These are phyloP conservation scores for Oncopodura yosiiana DNA, from an alignment of 1,140 invertebrate genomes.

Conservation along the genomic window DNA sequence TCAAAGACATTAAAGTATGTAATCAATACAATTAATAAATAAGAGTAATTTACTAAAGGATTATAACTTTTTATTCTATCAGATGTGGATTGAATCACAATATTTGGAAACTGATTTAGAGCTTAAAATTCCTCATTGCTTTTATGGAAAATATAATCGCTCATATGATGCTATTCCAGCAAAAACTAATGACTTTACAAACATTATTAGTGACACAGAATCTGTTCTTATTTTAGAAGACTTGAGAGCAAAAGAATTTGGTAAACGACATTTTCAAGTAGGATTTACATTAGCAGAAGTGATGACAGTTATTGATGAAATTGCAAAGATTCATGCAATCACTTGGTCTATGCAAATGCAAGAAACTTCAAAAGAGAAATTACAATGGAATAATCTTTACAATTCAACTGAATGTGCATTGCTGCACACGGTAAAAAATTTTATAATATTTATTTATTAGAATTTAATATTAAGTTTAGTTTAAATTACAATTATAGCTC, in stretches of 20 bases:
- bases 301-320: slow-evolving; percentile 53
- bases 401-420: background rate
- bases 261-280: slow-evolving; percentile 52
- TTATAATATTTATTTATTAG: background rate
- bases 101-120: background rate
- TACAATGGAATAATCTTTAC: background rate
- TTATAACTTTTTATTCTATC: background rate
- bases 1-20: too few species aligned
- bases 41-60: too few species aligned
- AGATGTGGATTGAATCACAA: slow-evolving; percentile 11
- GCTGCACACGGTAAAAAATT: background rate
- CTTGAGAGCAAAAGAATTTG: slow-evolving; percentile 41
- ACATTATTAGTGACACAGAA: slow-evolving; percentile 21
- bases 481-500: too few species aligned
- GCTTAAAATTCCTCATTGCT: slow-evolving; percentile 16
- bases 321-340: slow-evolving; percentile 59
- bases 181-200: background rate
- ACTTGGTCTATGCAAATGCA: slow-evolving; percentile 39
- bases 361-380: background rate
- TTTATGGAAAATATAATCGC: slow-evolving; percentile 16
- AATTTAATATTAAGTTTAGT: too few species aligned
- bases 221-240: slow-evolving; percentile 56
- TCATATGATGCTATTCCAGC: background rate
- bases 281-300: slow-evolving; percentile 56
- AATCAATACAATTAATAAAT: too few species aligned